Conservation (phyloP, 2,113 vertebrate genomes). For the Petrocephalus zakoni region DNA sequence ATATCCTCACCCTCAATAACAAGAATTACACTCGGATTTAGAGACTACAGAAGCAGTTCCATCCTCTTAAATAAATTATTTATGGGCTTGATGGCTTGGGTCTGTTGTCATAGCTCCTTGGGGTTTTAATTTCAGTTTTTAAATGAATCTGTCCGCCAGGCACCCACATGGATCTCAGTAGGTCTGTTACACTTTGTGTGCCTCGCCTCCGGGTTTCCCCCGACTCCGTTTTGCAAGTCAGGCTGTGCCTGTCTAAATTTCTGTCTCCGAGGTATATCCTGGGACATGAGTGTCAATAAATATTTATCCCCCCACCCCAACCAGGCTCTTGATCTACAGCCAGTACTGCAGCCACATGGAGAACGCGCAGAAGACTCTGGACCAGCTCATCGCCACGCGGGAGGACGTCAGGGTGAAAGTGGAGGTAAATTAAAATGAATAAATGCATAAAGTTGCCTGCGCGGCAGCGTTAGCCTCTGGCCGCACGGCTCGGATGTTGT, state of each 20-base stretch:
- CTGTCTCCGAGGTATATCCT: not conserved
- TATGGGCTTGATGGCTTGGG: not conserved
- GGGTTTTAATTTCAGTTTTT: not conserved
- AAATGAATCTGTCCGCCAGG: not conserved
- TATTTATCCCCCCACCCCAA: not conserved
- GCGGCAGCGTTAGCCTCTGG: not conserved
- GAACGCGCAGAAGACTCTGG: conserved; percentile 85
- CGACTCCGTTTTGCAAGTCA: not conserved
- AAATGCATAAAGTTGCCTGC: not conserved
- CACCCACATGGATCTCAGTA: not conserved
- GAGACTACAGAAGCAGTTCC: not conserved
- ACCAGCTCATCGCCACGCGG: conserved; percentile 76
- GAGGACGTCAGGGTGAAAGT: conserved; percentile 88
- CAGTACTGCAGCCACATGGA: conserved; percentile 98
- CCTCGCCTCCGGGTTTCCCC: not conserved
- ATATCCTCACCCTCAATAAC: not conserved
- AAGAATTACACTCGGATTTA: not conserved
- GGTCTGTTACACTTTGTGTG: not conserved
- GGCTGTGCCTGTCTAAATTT: not conserved
- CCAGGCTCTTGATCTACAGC: conserved; percentile 90
- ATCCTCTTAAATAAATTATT: not conserved
- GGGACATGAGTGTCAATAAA: not conserved
- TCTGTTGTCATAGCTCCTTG: not conserved
- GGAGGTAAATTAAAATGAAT: conserved; percentile 64
- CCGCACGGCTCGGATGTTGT: not conserved